Conservation (phyloP, 2,888 invertebrate species). For the Eupelmus urozonus region DNA sequence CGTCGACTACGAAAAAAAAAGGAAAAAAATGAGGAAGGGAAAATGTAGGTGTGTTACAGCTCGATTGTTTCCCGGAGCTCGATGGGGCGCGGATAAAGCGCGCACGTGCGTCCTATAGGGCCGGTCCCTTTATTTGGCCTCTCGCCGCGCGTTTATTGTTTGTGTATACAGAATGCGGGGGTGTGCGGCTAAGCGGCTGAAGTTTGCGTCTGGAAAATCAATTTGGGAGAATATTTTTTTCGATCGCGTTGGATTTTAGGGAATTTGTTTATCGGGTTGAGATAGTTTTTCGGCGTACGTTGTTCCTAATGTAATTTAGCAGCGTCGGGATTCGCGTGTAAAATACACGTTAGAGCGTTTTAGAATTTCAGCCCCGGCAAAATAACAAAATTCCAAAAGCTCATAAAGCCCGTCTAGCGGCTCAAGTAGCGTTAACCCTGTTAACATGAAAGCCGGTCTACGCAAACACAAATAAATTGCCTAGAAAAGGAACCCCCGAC, state of each 20-base stretch:
- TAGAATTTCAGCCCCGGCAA: no score
- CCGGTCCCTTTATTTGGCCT: not conserved
- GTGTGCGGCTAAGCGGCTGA: not conserved
- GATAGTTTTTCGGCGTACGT: no score
- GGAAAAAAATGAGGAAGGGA: not conserved
- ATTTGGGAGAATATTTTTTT: not conserved
- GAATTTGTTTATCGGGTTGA: no score
- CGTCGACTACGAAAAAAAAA: not conserved
- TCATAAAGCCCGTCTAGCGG: not conserved
- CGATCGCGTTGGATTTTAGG: not conserved
- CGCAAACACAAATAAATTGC: not conserved
- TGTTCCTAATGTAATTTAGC: no score
- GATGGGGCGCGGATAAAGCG: conserved; percentile 42
- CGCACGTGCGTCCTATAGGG: conserved; percentile 36
- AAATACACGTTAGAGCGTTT: no score
- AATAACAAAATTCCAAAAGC: not conserved
- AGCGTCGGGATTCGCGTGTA: no score
- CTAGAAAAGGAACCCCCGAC: not conserved
- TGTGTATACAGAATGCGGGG: not conserved
- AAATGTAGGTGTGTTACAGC: not conserved
- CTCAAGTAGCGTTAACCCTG: not conserved
- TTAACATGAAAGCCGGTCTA: not conserved
- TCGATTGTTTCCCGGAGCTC: conserved; percentile 30
- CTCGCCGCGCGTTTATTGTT: conserved; percentile 18
- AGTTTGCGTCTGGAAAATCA: not conserved